Evolutionary conservation across 1,140 invertebrate species (phyloP), one percentile per base, ranked within the genome.

Genomic region (Lepidurus apus): DNA sequence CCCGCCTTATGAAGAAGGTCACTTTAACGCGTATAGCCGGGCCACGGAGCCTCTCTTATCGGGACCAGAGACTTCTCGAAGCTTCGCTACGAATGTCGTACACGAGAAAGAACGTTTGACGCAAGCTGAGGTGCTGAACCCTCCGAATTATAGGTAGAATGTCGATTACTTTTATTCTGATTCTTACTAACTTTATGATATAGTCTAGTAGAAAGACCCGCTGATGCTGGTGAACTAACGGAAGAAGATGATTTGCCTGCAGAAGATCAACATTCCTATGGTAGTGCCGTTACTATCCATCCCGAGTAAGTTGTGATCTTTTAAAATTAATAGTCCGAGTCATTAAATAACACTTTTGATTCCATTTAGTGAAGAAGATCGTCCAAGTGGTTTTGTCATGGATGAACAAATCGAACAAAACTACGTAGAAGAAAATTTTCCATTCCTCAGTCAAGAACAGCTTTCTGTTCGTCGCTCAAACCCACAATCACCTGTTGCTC

Each of bases 181-280:
- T 21, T 13, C 13, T 65, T 6, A 65, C 6, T 65, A 11, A 65
- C 21, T 65, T 10, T 10, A 13, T 6, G 1, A n/a, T 65, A n/a
- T 13, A 65, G 47, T 65, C 47, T 0, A 6, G 47, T 6, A 3
- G 13, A 65, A n/a, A 65, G 11, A 21, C 47, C 13, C 0, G 21
- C 6, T 13, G 47, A 65, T 21, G 47, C 13, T n/a, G 47, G 47
- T 1, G 47, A 65, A 21, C 4, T 65, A 21, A 21, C 6, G 6
- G 47, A 65, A 7, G 47, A 11, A 6, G 47, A 65, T 21, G 47
- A 65, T 65, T 13, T 65, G 21, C 13, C 13, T 6, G 47, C 7
- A 65, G 47, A 65, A 65, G 47, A 65, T 65, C 6, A n/a, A 65
- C 47, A 65, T 65, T 65, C 47, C 9, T 65, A 65, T 65, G 11